Evolutionary conservation across 2,797 vertebrate genomes (phyloP).

Genomic region (Orestias chungarensis): DNA sequence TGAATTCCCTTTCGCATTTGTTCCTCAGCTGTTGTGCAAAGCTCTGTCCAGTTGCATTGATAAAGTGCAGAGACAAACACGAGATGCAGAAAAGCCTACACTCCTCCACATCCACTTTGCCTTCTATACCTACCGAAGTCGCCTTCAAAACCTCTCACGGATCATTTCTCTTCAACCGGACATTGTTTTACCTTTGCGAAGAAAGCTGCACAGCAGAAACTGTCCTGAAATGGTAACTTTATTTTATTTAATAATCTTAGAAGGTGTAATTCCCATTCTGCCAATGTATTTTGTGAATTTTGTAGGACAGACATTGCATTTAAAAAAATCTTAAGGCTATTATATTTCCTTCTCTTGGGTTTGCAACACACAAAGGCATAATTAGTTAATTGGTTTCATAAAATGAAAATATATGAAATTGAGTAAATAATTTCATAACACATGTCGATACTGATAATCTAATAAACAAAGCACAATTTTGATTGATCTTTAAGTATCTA

Average conservation of each 20-base stretch:
- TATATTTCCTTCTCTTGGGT: neutral
- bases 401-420: neutral
- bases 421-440: neutral
- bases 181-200: slow-evolving; percentile 26
- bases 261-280: neutral
- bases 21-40: slow-evolving; percentile 39
- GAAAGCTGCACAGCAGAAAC: slow-evolving; percentile 14
- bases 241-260: neutral
- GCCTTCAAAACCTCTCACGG: slow-evolving; percentile 72
- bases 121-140: slow-evolving; percentile 31
- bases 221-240: slow-evolving; percentile 52
- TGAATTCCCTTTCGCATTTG: neutral
- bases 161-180: slow-evolving; percentile 45
- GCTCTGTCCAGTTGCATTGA: slow-evolving; percentile 45
- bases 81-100: slow-evolving; percentile 11
- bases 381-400: too few relatives aligned
- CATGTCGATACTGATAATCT: neutral
- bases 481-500: too few relatives aligned
- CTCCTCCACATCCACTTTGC: slow-evolving; percentile 42
- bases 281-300: too few relatives aligned
- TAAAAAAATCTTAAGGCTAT: neutral
- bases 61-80: slow-evolving; percentile 23
- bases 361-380: neutral
- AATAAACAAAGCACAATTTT: neutral
- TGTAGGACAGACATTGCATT: neutral